Conservation (phyloP, 2,888 invertebrate species). For the Platerodrilus igneus region DNA sequence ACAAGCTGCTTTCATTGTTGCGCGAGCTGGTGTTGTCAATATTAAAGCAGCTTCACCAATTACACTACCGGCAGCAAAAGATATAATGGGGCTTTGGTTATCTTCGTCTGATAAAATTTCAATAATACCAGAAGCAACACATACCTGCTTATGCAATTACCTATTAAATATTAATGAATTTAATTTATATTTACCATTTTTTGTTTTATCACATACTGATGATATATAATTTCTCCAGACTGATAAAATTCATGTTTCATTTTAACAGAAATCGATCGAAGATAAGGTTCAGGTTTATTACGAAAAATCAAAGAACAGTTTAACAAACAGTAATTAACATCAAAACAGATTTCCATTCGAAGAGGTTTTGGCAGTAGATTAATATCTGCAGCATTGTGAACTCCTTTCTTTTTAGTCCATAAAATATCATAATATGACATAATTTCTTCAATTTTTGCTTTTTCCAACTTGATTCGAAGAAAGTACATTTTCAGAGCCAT, state of each 20-base stretch:
- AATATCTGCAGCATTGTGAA: slow-evolving; percentile 49
- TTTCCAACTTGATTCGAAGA: slow-evolving; percentile 48
- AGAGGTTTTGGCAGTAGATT: slow-evolving; percentile 49
- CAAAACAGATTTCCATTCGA: slow-evolving; percentile 53
- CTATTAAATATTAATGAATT: neutral
- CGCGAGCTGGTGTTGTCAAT: slow-evolving; percentile 51
- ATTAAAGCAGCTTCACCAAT: slow-evolving; percentile 53
- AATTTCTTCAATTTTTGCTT: slow-evolving; percentile 46
- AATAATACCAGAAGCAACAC: slow-evolving; percentile 51
- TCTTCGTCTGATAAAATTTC: slow-evolving; percentile 54
- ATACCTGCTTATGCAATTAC: slow-evolving; percentile 41
- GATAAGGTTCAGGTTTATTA: slow-evolving; percentile 52
- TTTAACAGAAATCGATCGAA: slow-evolving; percentile 50
- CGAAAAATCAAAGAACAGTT: slow-evolving; percentile 53
- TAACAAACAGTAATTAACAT: slow-evolving; percentile 52
- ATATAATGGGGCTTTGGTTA: slow-evolving; percentile 53
- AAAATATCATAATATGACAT: slow-evolving; percentile 53
- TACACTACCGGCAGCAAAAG: slow-evolving; percentile 52
- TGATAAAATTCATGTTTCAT: slow-evolving; percentile 55
- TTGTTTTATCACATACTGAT: slow-evolving; percentile 51
- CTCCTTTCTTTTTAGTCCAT: slow-evolving; percentile 54
- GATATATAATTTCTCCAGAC: slow-evolving; percentile 52
- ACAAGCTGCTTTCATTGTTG: slow-evolving; percentile 52
- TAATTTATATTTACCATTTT: slow-evolving; percentile 47
- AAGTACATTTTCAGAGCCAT: slow-evolving; percentile 50